phyloP scores from a whole-genome alignment of 2,113 vertebrate genomes.

The Melanerpes formicivorus region DNA sequence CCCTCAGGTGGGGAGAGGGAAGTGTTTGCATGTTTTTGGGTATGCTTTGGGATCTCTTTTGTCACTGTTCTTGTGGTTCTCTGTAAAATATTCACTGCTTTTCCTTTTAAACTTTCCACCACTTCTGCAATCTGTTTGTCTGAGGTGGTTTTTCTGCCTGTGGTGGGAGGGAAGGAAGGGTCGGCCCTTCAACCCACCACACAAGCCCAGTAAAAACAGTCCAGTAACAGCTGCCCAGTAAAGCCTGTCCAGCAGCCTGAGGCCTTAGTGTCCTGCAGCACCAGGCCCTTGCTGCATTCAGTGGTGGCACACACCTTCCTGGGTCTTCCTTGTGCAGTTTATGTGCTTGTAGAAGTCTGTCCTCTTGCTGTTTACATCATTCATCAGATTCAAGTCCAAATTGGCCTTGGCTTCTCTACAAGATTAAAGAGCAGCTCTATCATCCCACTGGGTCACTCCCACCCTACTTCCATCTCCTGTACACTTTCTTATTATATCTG shows the following conservation, averaged over 20 bases:
- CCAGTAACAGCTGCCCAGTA: neutral
- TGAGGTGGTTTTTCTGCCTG: no score
- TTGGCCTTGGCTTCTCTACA: neutral
- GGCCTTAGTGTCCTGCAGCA: neutral
- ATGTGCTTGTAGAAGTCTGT: neutral
- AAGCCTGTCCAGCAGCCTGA: neutral
- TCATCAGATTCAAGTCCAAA: neutral
- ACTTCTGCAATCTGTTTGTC: no score
- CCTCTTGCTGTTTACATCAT: neutral
- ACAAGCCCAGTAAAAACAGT: neutral
- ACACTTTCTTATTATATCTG: neutral
- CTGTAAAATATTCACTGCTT: no score
- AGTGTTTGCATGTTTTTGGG: no score
- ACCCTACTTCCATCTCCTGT: neutral
- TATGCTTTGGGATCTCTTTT: no score
- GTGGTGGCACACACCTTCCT: neutral
- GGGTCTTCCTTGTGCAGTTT: neutral
- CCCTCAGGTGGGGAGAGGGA: no score
- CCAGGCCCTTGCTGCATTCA: neutral
- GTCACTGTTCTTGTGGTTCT: no score
- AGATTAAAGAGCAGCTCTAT: neutral
- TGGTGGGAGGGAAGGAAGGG: no score
- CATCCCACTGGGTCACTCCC: accelerated
- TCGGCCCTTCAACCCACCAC: no score
- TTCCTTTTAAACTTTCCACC: no score